phyloP scores from a whole-genome alignment of 1,140 invertebrate genomes.

The Coboldia fuscipes region DNA sequence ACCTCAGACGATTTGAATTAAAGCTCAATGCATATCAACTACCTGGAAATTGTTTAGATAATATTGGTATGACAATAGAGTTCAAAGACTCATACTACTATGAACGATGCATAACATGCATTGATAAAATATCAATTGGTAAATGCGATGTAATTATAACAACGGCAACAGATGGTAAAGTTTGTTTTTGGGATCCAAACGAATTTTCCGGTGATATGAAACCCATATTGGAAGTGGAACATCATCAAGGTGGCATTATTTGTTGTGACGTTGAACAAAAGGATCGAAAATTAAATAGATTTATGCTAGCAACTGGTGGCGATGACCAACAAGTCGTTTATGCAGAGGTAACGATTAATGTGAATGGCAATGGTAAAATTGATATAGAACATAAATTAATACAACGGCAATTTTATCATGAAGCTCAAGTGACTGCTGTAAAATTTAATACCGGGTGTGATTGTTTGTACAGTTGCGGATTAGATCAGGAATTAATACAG shows the following conservation, averaged over 20 bases:
- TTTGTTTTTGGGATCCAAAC: slow-evolving; percentile 9
- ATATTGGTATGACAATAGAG: background rate
- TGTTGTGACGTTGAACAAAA: slow-evolving; percentile 7
- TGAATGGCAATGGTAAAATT: background rate
- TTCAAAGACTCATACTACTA: slow-evolving; percentile 6
- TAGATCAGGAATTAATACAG: too few species aligned
- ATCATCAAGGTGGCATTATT: slow-evolving; percentile 15
- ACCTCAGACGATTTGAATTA: slow-evolving; percentile 7
- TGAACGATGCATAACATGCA: slow-evolving; percentile 10
- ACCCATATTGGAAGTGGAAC: slow-evolving; percentile 5
- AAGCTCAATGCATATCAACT: too few species aligned
- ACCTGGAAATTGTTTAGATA: slow-evolving; percentile 5
- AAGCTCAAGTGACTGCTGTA: slow-evolving; percentile 6
- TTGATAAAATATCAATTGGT: slow-evolving; percentile 3
- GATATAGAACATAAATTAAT: background rate
- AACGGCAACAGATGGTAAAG: slow-evolving; percentile 12
- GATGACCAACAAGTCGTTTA: slow-evolving; percentile 14
- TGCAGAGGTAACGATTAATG: slow-evolving; percentile 3
- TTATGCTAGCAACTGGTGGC: slow-evolving; percentile 14
- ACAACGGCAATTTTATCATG: slow-evolving; percentile 3
- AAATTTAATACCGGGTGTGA: too few species aligned
- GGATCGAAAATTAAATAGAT: background rate
- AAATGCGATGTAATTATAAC: slow-evolving; percentile 6
- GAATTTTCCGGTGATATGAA: slow-evolving; percentile 1
- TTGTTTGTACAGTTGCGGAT: too few species aligned